Conservation (phyloP, 2,888 invertebrate genomes). For the Rugalucina vietnamica region DNA sequence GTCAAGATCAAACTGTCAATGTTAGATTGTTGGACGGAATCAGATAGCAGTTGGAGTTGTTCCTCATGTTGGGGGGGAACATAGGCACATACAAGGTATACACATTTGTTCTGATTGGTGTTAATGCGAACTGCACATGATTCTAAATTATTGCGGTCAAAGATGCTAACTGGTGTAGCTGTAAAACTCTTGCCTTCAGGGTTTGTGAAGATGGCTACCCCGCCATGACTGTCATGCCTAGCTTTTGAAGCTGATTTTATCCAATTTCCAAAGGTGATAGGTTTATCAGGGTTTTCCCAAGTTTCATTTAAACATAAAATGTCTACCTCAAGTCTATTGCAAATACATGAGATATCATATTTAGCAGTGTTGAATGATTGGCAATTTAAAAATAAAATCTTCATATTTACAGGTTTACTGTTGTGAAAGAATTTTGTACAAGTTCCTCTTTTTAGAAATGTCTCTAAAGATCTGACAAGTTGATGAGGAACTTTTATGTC, state of each 20-base stretch:
- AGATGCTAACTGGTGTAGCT: background rate
- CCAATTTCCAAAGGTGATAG: background rate
- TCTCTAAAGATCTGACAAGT: background rate
- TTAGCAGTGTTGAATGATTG: background rate
- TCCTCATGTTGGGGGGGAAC: slow-evolving; percentile 20
- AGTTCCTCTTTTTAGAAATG: background rate
- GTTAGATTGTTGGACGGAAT: slow-evolving; percentile 3
- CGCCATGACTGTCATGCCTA: background rate
- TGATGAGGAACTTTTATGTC: background rate
- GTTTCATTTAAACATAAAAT: background rate
- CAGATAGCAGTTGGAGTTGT: background rate
- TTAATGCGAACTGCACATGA: background rate
- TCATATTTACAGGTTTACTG: background rate
- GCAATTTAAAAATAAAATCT: background rate
- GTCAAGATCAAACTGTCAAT: background rate
- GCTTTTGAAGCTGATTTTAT: background rate
- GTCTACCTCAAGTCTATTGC: background rate
- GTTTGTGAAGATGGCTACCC: background rate
- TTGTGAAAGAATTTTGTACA: too few relatives aligned
- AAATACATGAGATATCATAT: background rate
- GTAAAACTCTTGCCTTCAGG: background rate
- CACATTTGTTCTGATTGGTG: background rate
- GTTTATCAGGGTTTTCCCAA: background rate
- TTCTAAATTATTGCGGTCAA: background rate
- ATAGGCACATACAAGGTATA: background rate